A percentile compares a stretch with the other conserved stretches of the same genome.
Conservation (phyloP, 2,797 vertebrate species). For the Neosilurus hyrtlii region DNA sequence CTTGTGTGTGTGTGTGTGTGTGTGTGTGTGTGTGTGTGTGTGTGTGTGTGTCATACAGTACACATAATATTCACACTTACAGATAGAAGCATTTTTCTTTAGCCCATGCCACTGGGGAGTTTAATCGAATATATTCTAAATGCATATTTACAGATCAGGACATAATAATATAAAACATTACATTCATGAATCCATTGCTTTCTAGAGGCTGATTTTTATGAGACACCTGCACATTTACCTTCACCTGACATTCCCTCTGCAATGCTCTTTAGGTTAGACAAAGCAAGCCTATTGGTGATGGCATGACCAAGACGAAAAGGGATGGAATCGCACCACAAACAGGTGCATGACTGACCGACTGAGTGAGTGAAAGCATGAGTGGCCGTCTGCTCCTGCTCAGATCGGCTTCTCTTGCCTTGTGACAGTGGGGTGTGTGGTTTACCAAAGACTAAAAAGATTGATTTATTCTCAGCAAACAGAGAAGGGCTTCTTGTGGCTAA, state of each 20-base stretch:
- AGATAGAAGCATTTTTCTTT: slow-evolving; percentile 13
- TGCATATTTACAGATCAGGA: neutral
- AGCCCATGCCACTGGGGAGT: neutral
- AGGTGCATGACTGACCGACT: slow-evolving; percentile 46
- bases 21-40: slow-evolving; percentile 18
- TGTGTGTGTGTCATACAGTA: slow-evolving; percentile 28
- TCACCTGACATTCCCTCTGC: neutral
- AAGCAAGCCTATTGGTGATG: slow-evolving; percentile 31
- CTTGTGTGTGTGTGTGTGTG: slow-evolving; percentile 22
- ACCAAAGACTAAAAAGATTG: slow-evolving; percentile 60
- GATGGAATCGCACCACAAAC: slow-evolving; percentile 57
- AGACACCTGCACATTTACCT: neutral
- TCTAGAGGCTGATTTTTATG: neutral
- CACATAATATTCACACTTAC: slow-evolving; percentile 31
- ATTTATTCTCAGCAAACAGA: slow-evolving; percentile 60
- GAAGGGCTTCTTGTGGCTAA: slow-evolving; percentile 58
- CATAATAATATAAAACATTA: neutral
- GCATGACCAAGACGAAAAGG: slow-evolving; percentile 55
- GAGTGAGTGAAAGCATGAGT: slow-evolving; percentile 42
- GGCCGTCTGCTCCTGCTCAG: slow-evolving; percentile 47
- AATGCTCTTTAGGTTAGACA: slow-evolving; percentile 25
- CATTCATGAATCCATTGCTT: neutral
- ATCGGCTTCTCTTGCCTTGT: slow-evolving; percentile 53
- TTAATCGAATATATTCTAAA: neutral
- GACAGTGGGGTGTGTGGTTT: slow-evolving; percentile 58